These are phyloP conservation scores for Apogon talboti DNA, from an alignment of 2,797 vertebrate genomes.

Conservation along the genomic window DNA sequence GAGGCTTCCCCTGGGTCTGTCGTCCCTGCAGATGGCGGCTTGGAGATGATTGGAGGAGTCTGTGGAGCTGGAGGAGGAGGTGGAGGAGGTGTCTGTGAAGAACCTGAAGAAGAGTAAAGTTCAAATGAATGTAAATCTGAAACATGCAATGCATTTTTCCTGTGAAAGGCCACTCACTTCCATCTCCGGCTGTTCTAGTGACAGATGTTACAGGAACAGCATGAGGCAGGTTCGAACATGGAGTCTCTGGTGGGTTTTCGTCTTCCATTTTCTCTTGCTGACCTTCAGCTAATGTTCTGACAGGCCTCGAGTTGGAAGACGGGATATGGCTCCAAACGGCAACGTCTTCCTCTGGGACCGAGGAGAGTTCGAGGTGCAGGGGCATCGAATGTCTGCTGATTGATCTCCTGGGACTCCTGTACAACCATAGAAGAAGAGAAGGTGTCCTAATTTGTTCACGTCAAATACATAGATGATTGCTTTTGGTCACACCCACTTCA, in stretches of 20 bases:
- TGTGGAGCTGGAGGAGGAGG: slow-evolving; percentile 29
- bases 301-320: slow-evolving; percentile 52
- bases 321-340: slow-evolving; percentile 14
- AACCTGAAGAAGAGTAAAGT: slow-evolving; percentile 36
- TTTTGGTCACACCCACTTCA: neutral
- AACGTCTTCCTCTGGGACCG: slow-evolving; percentile 79
- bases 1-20: slow-evolving; percentile 90
- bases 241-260: slow-evolving; percentile 23
- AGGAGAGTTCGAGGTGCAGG: slow-evolving; percentile 74
- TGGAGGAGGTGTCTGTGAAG: slow-evolving; percentile 13
- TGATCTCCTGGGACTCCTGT: slow-evolving; percentile 63
- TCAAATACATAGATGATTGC: neutral
- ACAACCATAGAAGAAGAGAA: slow-evolving; percentile 19
- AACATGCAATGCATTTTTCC: neutral
- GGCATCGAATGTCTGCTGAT: slow-evolving; percentile 63
- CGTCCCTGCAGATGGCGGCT: slow-evolving; percentile 85
- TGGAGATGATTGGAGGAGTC: slow-evolving; percentile 50
- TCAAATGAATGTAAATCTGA: neutral
- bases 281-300: slow-evolving; percentile 75
- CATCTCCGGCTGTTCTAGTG: slow-evolving; percentile 37
- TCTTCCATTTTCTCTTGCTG: slow-evolving; percentile 74
- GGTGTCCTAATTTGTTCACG: slow-evolving; percentile 21
- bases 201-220: slow-evolving; percentile 4
- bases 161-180: slow-evolving; percentile 49
- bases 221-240: slow-evolving; percentile 21